Base-by-base conservation (phyloP, 2,113 vertebrate genomes). In the Hippopotamus amphibius region DNA sequence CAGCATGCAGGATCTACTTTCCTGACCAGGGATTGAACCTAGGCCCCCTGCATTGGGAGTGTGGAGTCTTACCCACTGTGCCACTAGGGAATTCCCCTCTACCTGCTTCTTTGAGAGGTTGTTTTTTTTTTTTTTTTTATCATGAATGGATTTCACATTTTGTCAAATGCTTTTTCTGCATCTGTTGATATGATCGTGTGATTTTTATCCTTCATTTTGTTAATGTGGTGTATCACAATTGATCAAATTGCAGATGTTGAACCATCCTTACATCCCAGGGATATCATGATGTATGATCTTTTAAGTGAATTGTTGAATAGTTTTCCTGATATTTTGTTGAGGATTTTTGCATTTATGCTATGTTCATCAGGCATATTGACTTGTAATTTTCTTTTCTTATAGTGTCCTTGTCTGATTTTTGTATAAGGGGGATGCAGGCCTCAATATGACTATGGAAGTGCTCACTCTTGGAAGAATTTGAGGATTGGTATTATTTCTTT, bases 291-390 rank as follows among this genome's bases (percentile, higher is more conserved):
- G 0, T 63, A 50, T 88, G 43, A 80, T 71, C 43, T 7, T 72
- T 74, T 41, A 24, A 92, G 61, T 83, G 1, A 81, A 69, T 63
- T 74, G 33, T 65, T 74, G 76, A 82, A 74, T 82, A 48, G 26
- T 55, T 94, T 94, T 72, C 46, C 43, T 82, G 65, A 89, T 55
- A 74, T n/a, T 82, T 74, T 74, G 48, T 72, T 89, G 77, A 88
- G 55, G 46, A 94, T 63, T 83, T 93, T 76, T 76, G 37, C 46
- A 26, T 85, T 57, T 57, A 16, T 80, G 13, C 69, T 85, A 0
- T 55, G 17, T 85, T 65, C 46, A 16, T 84, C 46, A 15, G 24
- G 16, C 37, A 55, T 77, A 65, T 43, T 85, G 33, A 17, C 57
- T 61, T 55, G 19, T 83, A 77, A 43, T 93, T 85, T 65, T 69